A percentile compares a stretch with the other conserved stretches of the same genome.
Evolutionary conservation across 1,140 invertebrate genomes (phyloP).

Genomic region (Hyles euphorbiae): DNA sequence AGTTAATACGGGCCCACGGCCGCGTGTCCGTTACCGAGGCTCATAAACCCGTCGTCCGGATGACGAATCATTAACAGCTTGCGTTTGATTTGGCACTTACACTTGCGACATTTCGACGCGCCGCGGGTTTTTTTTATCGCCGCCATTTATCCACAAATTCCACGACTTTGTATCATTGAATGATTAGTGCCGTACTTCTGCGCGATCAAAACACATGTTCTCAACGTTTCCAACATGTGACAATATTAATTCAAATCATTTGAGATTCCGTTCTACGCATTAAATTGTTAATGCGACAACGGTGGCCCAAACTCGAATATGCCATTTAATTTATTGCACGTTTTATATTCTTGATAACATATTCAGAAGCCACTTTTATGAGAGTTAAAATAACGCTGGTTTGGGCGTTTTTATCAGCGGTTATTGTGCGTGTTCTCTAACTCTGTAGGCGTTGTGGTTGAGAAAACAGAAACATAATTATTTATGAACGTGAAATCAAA

Average conservation of each 20-base stretch:
- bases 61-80: constrained; percentile 29
- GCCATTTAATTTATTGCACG: no score
- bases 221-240: no score
- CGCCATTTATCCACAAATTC: background rate
- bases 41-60: constrained; percentile 23
- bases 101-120: constrained; percentile 5
- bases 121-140: constrained; percentile 7
- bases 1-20: background rate
- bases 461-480: constrained; percentile 26
- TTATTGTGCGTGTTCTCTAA: background rate
- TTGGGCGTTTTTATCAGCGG: background rate
- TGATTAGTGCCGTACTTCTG: background rate
- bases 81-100: constrained; percentile 28
- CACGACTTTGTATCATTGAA: constrained; percentile 2
- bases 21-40: constrained; percentile 7
- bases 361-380: background rate
- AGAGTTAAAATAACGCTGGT: background rate
- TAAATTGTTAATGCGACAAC: no score
- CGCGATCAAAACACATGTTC: no score
- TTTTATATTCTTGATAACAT: background rate
- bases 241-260: no score
- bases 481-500: constrained; percentile 39
- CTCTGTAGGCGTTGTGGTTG: constrained; percentile 22
- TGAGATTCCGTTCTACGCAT: no score
- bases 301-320: no score